Percentiles rank a stretch among this genome's conserved stretches.
Conservation (phyloP, 92 coral and sea anemone genomes). For the Phenganax stokvisi region DNA sequence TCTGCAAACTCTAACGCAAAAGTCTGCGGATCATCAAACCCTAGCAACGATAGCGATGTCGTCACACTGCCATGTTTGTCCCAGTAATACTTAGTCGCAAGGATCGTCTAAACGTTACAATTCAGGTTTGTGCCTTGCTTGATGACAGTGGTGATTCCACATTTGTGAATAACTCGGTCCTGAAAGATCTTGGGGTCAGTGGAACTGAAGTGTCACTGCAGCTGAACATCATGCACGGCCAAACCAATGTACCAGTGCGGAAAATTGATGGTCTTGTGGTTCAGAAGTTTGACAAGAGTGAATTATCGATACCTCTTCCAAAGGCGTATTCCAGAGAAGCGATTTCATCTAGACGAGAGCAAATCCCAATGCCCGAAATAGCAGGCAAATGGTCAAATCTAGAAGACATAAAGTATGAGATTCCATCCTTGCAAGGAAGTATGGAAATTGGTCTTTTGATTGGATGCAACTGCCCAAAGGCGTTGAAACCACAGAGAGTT, state of each 20-base stretch:
- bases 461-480: too few relatives aligned
- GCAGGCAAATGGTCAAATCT: constrained; percentile 54
- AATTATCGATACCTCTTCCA: constrained; percentile 47
- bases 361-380: constrained; percentile 52
- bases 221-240: constrained; percentile 57
- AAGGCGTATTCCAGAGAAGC: constrained; percentile 53
- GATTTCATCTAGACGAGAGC: constrained; percentile 56
- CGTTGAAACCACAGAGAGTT: too few relatives aligned
- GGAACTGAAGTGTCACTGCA: constrained; percentile 44
- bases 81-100: constrained; percentile 51
- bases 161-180: constrained; percentile 44
- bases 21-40: background rate
- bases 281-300: constrained; percentile 39
- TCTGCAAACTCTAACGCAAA: constrained; percentile 7
- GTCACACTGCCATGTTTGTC: constrained; percentile 43
- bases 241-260: constrained; percentile 33
- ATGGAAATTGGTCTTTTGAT: constrained; percentile 24
- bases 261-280: constrained; percentile 51
- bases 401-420: constrained; percentile 31
- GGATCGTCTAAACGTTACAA: constrained; percentile 47
- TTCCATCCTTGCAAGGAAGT: constrained; percentile 12
- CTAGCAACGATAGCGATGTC: background rate
- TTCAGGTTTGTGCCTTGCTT: constrained; percentile 17
- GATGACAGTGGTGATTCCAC: constrained; percentile 54
- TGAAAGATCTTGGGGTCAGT: constrained; percentile 47